Evolutionary conservation across 2,888 invertebrate species (phyloP), one percentile per base, ranked within the genome.

Genomic region (Tillus elongatus): DNA sequence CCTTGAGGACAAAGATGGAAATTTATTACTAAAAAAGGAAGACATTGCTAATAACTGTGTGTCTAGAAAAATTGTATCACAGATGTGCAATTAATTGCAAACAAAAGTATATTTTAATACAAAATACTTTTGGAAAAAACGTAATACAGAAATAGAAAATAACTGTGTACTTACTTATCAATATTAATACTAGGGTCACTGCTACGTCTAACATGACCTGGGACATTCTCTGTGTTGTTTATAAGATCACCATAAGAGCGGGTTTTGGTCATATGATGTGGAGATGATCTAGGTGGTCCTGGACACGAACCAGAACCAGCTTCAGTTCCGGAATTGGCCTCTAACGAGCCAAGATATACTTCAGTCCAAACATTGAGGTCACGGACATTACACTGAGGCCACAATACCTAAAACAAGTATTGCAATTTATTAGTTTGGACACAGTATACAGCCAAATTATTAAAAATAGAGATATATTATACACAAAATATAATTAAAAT

Each of bases 161-260:
- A 13, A 4, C 13, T 27, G 2, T 1, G 15, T 32, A 63, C 68
- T 65, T 66, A 79, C 86, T 79, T 78, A 49, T 87, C 86, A 12
- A 80, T 73, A 19, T 77, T 75, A 56, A 90, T 73, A 64, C 76
- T 89, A 26, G 91, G 89, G 67, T 91, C 90, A 63, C 90, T 90
- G 48, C 81, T 81, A 44, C 90, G 72, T 39, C 91, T 70, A 46
- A 80, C 80, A 4, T 51, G 49, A 52, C 56, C 53, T 42, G 58
- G 59, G 36, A 68, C 62, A 33, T 66, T 66, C 58, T 77, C 77
- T 14, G 75, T 75, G 38, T 78, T 80, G 41, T 73, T 77, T 46
- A 82, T 70, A 38, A 91, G 68, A 64, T 91, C 86, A 45, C 88
- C 89, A 61, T 85, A 89, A 1, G 90, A 90, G 51, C 88, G 73